Percentiles rank a stretch among this genome's conserved stretches.
Evolutionary conservation across 2,797 vertebrate genomes (phyloP).

Genomic region (Otolemur crassicaudatus): DNA sequence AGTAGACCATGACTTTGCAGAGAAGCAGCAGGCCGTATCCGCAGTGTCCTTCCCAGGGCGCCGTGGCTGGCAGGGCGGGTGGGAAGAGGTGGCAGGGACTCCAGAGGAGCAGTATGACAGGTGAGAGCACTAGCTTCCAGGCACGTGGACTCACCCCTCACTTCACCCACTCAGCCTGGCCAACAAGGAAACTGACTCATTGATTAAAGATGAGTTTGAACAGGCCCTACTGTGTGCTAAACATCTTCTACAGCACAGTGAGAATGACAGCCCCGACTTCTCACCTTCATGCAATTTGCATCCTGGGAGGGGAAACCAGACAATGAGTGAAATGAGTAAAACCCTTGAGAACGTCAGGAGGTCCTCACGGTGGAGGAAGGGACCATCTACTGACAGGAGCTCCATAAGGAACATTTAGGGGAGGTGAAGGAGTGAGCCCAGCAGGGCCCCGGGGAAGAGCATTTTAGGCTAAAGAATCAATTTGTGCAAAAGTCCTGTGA

Average conservation of each 20-base stretch:
- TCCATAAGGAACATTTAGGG: accelerated
- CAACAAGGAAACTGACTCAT: neutral
- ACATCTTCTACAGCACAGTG: neutral
- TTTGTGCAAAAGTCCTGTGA: accelerated
- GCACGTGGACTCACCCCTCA: accelerated
- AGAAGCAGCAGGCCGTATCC: accelerated
- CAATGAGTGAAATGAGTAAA: neutral
- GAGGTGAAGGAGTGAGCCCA: too few species aligned
- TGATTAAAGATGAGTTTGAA: neutral
- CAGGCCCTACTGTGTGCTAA: neutral
- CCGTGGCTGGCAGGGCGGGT: neutral
- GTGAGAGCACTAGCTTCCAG: too few species aligned
- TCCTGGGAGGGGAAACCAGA: neutral
- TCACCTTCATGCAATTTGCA: accelerated
- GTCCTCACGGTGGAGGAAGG: accelerated
- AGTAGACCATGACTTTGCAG: neutral
- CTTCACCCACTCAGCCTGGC: neutral
- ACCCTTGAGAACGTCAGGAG: neutral
- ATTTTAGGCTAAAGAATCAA: neutral
- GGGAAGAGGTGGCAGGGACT: accelerated
- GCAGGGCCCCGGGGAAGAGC: neutral
- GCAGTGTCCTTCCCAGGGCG: neutral
- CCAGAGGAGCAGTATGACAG: accelerated
- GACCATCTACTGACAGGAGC: accelerated
- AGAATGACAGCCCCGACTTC: neutral